Evolutionary conservation across 2,113 vertebrate genomes (phyloP), one percentile per base, ranked within the genome.

Genomic region (Corythoichthys intestinalis): DNA sequence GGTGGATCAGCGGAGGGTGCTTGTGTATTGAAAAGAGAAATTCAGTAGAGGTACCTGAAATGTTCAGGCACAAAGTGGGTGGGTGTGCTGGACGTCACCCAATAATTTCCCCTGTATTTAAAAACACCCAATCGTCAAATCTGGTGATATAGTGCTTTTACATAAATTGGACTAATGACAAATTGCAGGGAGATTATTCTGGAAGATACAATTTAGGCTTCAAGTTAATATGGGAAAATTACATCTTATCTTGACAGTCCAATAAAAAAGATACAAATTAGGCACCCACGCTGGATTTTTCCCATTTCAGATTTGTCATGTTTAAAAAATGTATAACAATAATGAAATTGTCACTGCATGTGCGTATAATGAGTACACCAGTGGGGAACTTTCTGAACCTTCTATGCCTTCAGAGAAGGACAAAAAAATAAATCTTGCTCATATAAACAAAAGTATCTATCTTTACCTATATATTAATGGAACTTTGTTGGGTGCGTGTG

Each of bases 1-100:
- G 70, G 63, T 72, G 65, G 74, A 82, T 84, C 75, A 77, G 70
- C 82, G 72, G 72, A 72, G 44, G 74, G 74, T 79, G 77, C 38
- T 69, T 0, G 46, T 59, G 57, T 57, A 73, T 61, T 65, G 71
- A 46, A 41, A n/a, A 62, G 69, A n/a, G 4, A n/a, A 56, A 6
- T 59, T 59, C 57, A 38, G 57, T 4, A 59, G 13, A 15, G 17
- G 13, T 35, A 58, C 14, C 4, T 58, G 56, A 1, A 38, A 28
- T 28, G 20, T 28, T 28, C 20, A 28, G 20, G 20, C 20, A 28
- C 20, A 28, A 28, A 28, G 20, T 28, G 20, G 20, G 20, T 28
- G 20, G 20, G 20, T 28, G 20, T 28, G 20, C 20, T 28, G 20
- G 20, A 28, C 20, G 20, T 28, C 20, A 28, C 20, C 20, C 20